Conservation (phyloP, 2,888 invertebrate species). For the Tachina grossa region DNA sequence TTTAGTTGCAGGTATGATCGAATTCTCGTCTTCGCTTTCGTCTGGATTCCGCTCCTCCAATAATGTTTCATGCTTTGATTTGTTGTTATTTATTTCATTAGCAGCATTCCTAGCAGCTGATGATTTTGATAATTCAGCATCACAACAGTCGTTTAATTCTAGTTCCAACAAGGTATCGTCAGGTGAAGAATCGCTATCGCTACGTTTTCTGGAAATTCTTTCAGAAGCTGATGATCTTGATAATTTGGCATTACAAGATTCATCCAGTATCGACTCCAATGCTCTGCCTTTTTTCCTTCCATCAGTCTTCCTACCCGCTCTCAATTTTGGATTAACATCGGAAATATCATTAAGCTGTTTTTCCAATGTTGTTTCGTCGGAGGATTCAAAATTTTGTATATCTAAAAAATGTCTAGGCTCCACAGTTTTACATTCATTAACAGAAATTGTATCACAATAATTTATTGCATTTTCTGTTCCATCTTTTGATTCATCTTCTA, state of each 20-base stretch:
- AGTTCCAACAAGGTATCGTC: too few relatives aligned
- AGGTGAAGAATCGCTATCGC: too few relatives aligned
- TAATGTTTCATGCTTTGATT: too few relatives aligned
- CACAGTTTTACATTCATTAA: background rate
- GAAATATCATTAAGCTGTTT: background rate
- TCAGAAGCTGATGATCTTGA: background rate
- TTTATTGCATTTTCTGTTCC: background rate
- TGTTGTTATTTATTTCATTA: background rate
- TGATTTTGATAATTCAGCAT: background rate
- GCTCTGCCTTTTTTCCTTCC: background rate
- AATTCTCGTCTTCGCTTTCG: background rate
- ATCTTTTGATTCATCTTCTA: background rate
- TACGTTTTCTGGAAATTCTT: background rate
- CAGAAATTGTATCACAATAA: background rate
- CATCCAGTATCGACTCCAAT: background rate
- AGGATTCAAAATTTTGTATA: slow-evolving; percentile 4
- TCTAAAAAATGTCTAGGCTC: slow-evolving; percentile 3
- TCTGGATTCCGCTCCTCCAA: background rate
- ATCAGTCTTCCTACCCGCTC: background rate
- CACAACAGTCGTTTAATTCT: background rate
- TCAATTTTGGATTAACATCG: too few relatives aligned
- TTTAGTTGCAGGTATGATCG: background rate
- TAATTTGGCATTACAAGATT: background rate
- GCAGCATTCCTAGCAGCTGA: background rate
- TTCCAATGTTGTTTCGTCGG: background rate